phyloP scores from a whole-genome alignment of 2,797 vertebrate species.

The Adrianichthys oophorus region DNA sequence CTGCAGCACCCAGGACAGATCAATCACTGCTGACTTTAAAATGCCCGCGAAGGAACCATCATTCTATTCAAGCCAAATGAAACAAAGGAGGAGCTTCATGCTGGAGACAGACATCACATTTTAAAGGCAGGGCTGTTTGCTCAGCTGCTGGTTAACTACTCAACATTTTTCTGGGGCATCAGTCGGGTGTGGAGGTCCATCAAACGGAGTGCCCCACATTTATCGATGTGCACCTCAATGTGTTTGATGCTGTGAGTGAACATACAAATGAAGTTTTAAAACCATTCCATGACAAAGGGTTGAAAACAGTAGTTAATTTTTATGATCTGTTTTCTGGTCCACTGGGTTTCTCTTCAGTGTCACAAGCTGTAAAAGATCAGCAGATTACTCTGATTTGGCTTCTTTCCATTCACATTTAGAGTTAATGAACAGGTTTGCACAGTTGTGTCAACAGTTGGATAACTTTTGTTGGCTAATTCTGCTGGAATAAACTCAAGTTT shows the following conservation, averaged over 20 bases:
- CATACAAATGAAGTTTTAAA: too few species aligned
- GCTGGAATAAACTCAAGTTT: too few species aligned
- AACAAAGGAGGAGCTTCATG: slow-evolving; percentile 40
- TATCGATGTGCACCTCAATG: slow-evolving; percentile 9
- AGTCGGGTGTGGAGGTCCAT: slow-evolving; percentile 28
- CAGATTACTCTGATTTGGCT: too few species aligned
- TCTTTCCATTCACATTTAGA: too few species aligned
- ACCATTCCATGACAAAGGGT: too few species aligned
- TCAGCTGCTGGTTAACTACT: slow-evolving; percentile 73
- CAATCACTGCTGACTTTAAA: slow-evolving; percentile 62
- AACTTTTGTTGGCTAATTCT: too few species aligned
- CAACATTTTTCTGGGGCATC: slow-evolving; percentile 51
- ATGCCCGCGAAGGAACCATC: slow-evolving; percentile 54
- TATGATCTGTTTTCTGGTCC: too few species aligned
- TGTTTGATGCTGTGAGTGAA: neutral
- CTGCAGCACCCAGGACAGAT: slow-evolving; percentile 48
- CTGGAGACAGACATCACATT: slow-evolving; percentile 58
- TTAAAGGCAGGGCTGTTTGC: slow-evolving; percentile 63
- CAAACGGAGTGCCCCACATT: slow-evolving; percentile 4
- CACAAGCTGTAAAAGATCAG: too few species aligned
- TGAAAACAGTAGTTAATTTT: too few species aligned
- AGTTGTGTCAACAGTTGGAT: too few species aligned
- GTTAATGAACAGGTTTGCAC: too few species aligned
- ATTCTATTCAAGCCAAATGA: slow-evolving; percentile 67
- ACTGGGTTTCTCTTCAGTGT: too few species aligned